Conservation (phyloP, 2,113 vertebrate genomes). For the Petaurus breviceps region DNA sequence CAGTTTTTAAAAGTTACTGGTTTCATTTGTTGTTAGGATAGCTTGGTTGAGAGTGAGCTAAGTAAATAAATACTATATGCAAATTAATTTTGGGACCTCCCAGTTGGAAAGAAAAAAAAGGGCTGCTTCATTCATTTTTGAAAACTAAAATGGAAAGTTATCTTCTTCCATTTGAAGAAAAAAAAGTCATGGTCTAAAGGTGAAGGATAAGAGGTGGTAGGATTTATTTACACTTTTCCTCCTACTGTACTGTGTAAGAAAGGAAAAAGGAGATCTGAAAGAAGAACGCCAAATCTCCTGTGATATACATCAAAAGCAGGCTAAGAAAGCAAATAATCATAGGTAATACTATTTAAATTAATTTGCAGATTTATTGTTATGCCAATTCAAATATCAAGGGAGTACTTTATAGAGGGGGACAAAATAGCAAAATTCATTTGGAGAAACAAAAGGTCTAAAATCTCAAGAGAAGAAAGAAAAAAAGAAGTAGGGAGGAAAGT, state of each 20-base stretch:
- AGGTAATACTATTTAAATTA: background rate
- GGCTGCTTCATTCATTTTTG: background rate
- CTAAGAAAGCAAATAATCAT: background rate
- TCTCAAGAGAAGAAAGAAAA: background rate
- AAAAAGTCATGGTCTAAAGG: background rate
- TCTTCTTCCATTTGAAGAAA: background rate
- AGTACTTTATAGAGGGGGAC: background rate
- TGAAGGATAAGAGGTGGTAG: background rate
- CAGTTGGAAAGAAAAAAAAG: background rate
- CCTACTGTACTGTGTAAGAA: background rate
- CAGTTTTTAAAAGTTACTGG: background rate
- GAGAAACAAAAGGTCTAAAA: background rate
- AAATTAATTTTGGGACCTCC: background rate
- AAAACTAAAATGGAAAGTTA: background rate
- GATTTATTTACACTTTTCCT: background rate
- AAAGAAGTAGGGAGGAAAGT: background rate
- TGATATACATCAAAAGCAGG: background rate
- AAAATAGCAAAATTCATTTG: background rate
- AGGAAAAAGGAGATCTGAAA: background rate
- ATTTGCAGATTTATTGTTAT: background rate
- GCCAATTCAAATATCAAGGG: background rate
- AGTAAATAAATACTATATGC: background rate
- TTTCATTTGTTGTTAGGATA: background rate
- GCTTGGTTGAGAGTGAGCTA: background rate
- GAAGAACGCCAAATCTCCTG: background rate